Evolutionary conservation across 2,113 vertebrate species (phyloP).

Genomic region (Chloroceryle aenea): DNA sequence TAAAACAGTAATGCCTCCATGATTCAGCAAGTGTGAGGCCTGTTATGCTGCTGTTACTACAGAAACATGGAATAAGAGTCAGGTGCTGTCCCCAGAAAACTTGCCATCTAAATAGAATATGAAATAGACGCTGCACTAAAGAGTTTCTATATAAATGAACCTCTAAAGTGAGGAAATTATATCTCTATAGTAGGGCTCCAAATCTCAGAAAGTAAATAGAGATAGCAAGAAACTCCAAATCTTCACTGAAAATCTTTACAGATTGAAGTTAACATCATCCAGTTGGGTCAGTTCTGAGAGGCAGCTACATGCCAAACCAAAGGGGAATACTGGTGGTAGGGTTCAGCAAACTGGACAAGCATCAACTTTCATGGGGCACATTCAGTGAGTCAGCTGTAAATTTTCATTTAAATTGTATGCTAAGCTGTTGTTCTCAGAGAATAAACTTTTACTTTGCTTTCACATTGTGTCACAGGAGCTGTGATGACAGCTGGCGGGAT

Average conservation of each 20-base stretch:
- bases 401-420: not conserved
- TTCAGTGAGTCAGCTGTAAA: not conserved
- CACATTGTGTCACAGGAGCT: accelerated
- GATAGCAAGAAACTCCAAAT: not conserved
- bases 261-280: accelerated
- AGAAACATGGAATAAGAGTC: not conserved
- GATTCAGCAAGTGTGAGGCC: not conserved
- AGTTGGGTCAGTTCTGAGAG: not conserved
- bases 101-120: not conserved
- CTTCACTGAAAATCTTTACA: not conserved
- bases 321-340: not conserved
- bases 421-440: not conserved
- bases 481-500: not conserved
- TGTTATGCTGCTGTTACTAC: not conserved
- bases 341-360: not conserved
- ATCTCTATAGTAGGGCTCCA: not conserved
- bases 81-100: not conserved
- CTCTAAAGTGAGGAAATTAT: not conserved
- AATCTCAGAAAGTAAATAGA: not conserved
- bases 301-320: not conserved
- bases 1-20: not conserved
- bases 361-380: not conserved
- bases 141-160: accelerated
- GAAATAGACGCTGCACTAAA: not conserved
- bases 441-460: accelerated